Conservation (phyloP, 2,888 invertebrate species). For the Phania funesta region DNA sequence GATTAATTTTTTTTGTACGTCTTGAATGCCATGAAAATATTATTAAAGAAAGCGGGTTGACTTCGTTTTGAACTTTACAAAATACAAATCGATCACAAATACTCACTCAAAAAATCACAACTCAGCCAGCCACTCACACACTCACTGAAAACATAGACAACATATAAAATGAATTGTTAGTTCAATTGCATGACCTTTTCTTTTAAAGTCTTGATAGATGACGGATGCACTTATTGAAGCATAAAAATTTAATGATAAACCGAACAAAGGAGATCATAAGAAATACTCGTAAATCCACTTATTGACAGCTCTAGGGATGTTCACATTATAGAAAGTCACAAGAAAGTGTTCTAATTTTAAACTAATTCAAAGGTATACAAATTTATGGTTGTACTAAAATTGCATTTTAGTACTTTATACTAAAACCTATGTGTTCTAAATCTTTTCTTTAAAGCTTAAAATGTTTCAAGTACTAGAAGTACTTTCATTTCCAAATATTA, state of each 20-base stretch:
- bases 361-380: background rate
- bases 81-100: conserved; percentile 45
- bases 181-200: conserved; percentile 55
- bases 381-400: background rate
- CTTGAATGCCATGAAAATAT: background rate
- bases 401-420: no score
- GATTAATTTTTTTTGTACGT: background rate
- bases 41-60: background rate
- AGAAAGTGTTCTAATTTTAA: background rate
- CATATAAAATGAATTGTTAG: conserved; percentile 37
- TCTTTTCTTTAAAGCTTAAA: no score
- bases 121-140: background rate
- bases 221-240: conserved; percentile 60
- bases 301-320: background rate
- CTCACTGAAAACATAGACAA: background rate
- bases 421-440: no score
- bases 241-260: conserved; percentile 52
- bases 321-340: no score
- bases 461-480: no score
- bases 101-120: conserved; percentile 22
- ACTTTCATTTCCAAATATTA: no score
- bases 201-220: conserved; percentile 38
- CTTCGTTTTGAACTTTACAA: conserved; percentile 35
- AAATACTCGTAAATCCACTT: background rate
- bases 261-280: background rate